These are phyloP conservation scores for Coronaproctus castanopsis DNA, from an alignment of 2,888 invertebrate species.

Conservation along the genomic window DNA sequence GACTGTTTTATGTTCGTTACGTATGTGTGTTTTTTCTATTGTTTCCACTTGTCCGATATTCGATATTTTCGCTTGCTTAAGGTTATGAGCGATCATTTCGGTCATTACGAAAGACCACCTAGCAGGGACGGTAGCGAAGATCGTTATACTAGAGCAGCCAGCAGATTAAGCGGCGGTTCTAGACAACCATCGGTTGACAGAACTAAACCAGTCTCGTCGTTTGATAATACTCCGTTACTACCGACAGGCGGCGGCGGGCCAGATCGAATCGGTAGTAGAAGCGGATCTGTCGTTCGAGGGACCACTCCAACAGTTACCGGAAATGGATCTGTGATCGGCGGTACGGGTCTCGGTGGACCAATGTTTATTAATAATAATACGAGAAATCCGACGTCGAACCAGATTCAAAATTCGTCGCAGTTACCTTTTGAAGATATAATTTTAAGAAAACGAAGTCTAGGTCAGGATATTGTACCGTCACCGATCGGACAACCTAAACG, in stretches of 20 bases:
- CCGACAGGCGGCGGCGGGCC: not conserved
- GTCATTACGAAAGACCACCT: conserved; percentile 80
- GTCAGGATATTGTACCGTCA: conserved; percentile 76
- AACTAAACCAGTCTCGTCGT: conserved; percentile 28
- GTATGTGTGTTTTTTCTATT: too few relatives aligned
- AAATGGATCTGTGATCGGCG: conserved; percentile 44
- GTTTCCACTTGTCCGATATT: too few relatives aligned
- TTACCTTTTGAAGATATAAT: conserved; percentile 67
- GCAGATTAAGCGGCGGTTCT: conserved; percentile 39
- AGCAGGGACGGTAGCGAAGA: conserved; percentile 74
- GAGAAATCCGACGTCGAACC: conserved; percentile 31
- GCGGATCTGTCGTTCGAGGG: conserved; percentile 29
- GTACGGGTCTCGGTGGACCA: conserved; percentile 20
- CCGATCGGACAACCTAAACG: conserved; percentile 63
- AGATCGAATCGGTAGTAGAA: not conserved
- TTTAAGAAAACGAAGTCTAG: conserved; percentile 54
- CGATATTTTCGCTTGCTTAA: conserved; percentile 24
- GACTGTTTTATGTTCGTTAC: too few relatives aligned
- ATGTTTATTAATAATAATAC: conserved; percentile 25
- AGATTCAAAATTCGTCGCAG: conserved; percentile 24
- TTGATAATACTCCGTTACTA: conserved; percentile 20
- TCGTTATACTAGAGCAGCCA: conserved; percentile 49
- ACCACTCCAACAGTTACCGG: conserved; percentile 34
- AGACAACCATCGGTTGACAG: conserved; percentile 58
- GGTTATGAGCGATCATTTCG: conserved; percentile 73